These are phyloP conservation scores for Macrocentrus cingulum DNA, from an alignment of 1,140 invertebrate genomes.

Conservation along the genomic window DNA sequence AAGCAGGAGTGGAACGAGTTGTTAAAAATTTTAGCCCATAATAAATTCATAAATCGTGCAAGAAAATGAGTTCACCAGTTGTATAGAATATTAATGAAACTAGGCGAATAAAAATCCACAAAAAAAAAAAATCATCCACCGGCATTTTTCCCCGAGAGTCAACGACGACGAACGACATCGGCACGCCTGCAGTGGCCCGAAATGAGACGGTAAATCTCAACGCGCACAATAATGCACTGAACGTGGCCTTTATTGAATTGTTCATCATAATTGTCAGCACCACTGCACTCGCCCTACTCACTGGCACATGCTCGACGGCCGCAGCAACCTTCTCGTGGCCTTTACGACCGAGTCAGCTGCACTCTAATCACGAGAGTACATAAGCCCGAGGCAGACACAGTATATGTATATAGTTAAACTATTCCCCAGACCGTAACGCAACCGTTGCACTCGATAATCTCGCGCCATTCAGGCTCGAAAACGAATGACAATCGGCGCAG, in stretches of 20 bases:
- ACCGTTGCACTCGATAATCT: conserved; percentile 10
- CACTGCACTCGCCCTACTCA: no score
- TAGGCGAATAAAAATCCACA: no score
- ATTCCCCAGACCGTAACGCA: conserved; percentile 20
- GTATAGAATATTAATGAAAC: no score
- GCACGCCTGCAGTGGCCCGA: no score
- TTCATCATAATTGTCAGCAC: no score
- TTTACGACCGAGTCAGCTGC: conserved; percentile 7
- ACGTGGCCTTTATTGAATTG: no score
- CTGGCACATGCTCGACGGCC: not conserved
- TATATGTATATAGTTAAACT: conserved; percentile 16
- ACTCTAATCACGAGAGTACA: conserved; percentile 13
- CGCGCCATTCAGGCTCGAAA: conserved; percentile 13
- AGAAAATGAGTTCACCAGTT: no score
- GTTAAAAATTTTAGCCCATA: conserved; percentile 1
- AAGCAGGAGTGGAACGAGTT: not conserved
- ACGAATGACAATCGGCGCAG: conserved; percentile 12
- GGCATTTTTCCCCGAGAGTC: no score
- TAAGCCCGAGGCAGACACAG: conserved; percentile 16
- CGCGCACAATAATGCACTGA: no score
- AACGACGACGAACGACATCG: no score
- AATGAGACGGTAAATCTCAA: no score
- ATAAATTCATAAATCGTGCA: conserved; percentile 15
- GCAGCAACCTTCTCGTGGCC: conserved; percentile 18
- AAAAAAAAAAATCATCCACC: no score